Percentiles rank a stretch among this genome's conserved stretches.
Evolutionary conservation across 2,113 vertebrate genomes (phyloP).

Genomic region (Scolopax mira): DNA sequence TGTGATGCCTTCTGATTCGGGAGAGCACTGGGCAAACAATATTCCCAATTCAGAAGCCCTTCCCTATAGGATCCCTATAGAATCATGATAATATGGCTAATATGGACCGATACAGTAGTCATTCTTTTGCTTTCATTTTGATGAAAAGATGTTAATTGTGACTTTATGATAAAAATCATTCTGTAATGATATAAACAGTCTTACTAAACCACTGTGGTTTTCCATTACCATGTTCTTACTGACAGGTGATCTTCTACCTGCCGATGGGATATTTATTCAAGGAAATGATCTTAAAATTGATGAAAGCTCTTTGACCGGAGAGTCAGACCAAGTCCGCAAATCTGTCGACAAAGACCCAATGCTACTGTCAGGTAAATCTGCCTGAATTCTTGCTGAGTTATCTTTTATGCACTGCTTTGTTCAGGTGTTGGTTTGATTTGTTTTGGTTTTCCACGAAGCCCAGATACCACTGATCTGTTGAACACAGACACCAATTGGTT

Average conservation of each 20-base stretch:
- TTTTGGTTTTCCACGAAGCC: neutral
- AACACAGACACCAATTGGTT: neutral
- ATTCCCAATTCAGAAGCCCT: neutral
- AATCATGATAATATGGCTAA: fast-evolving
- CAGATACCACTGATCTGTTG: neutral
- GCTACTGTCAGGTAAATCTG: slow-evolving; percentile 90
- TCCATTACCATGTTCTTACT: neutral
- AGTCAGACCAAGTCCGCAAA: slow-evolving; percentile 97
- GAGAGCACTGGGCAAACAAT: neutral
- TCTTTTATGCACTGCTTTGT: neutral
- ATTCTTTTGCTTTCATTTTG: neutral
- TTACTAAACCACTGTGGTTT: neutral
- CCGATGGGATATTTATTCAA: slow-evolving; percentile 95
- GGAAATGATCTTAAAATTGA: slow-evolving; percentile 98
- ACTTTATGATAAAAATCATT: neutral
- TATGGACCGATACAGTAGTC: fast-evolving
- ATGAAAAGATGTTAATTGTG: neutral
- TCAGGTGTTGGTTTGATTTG: neutral
- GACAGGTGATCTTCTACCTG: slow-evolving; percentile 93
- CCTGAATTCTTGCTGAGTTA: neutral
- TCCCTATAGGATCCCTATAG: neutral
- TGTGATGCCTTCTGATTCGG: neutral
- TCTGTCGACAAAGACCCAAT: slow-evolving; percentile 94
- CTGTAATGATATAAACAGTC: neutral
- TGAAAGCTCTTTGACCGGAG: slow-evolving; percentile 96